Evolutionary conservation across 2,888 invertebrate genomes (phyloP), one percentile per base, ranked within the genome.

Genomic region (Marasmarcha lunaedactyla): DNA sequence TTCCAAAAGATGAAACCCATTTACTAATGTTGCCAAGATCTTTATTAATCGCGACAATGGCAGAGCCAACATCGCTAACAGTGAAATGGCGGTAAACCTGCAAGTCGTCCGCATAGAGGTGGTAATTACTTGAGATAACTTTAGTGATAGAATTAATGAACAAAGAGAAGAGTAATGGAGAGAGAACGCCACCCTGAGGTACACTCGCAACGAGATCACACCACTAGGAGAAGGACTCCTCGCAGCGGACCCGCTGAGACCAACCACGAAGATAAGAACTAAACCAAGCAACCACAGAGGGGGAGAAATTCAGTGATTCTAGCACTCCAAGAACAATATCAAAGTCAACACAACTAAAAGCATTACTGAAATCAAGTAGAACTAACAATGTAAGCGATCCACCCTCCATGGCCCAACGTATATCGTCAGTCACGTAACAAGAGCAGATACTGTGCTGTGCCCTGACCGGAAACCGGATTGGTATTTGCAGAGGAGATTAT

Each of bases 171-270:
- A 41, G 35, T 7, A 41, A 11, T 9, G 41, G 41, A 35, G 41
- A 41, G 13, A 41, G 38, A 1, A 41, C 38, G 9, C 41, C 41
- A 26, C 41, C 38, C 26, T 38, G 41, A 3, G 41, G 38, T 7
- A 41, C 41, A 5, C 41, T 38, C 12, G 38, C 35, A 35, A 35
- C 12, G 7, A 38, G 20, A 11, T 41, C 41, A 15, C 35, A 38
- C 41, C 38, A 38, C 1, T 26, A 15, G 6, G 41, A 35, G 15
- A 15, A 14, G 11, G 1, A 15, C 12, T 38, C 38, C 14, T 41
- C 15, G 2, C 12, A 10, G 11, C 15, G 38, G 9, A 38, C 38
- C 4, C 15, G 20, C 41, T 38, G 38, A 12, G 7, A 26, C 7
- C 30, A 37, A 2, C 41, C 38, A n/a, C 15, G 26, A 27, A 41